A percentile compares a stretch with the other conserved stretches of the same genome.
Conservation (phyloP, 2,797 vertebrate species). For the Aldrovandia affinis region DNA sequence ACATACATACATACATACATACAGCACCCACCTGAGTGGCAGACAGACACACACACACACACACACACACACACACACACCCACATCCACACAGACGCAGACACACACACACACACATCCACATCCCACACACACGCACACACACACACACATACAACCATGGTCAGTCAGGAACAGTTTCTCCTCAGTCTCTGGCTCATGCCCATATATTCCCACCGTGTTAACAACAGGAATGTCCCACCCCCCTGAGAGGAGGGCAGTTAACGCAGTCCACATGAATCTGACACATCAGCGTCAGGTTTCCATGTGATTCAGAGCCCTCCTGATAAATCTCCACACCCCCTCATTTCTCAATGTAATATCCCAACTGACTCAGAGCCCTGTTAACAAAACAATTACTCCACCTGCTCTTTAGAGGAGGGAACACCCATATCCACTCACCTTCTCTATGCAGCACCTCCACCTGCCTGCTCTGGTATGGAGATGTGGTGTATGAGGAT, state of each 20-base stretch:
- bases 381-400: neutral
- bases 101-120: constrained; percentile 3
- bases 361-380: neutral
- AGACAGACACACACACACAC: neutral
- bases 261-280: constrained; percentile 60
- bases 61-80: neutral
- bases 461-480: too few species aligned
- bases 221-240: constrained; percentile 53
- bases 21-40: neutral
- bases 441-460: too few species aligned
- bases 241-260: constrained; percentile 36
- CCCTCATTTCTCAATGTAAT: constrained; percentile 27
- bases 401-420: too few species aligned
- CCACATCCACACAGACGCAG: too few species aligned
- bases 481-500: too few species aligned
- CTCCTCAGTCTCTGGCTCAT: neutral
- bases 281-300: constrained; percentile 65
- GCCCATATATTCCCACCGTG: constrained; percentile 27
- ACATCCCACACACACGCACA: too few species aligned
- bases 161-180: neutral
- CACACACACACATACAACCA: neutral
- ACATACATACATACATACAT: neutral
- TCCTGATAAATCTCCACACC: constrained; percentile 35
- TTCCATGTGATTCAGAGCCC: constrained; percentile 46
- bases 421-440: too few species aligned